phyloP scores from a whole-genome alignment of 2,888 invertebrate species.

The Deilephila porcellus region DNA sequence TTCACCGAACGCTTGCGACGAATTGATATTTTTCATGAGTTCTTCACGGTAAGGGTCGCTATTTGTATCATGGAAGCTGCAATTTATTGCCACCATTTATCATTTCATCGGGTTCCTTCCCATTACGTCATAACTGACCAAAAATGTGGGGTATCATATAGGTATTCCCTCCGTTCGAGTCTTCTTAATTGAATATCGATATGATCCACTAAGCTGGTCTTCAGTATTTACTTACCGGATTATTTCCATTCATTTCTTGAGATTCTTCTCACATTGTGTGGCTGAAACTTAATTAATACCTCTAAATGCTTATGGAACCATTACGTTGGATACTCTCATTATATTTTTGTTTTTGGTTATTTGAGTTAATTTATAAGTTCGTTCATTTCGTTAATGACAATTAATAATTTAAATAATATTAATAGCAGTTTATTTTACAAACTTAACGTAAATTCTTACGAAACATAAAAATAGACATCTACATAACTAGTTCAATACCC shows the following conservation, averaged over 20 bases:
- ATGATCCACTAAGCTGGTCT: conserved; percentile 9
- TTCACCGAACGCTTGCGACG: conserved; percentile 62
- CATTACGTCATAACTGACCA: conserved; percentile 47
- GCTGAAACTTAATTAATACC: no score
- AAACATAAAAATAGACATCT: background rate
- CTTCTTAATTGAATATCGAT: conserved; percentile 30
- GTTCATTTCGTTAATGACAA: no score
- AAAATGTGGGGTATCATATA: conserved; percentile 45
- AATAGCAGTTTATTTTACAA: background rate
- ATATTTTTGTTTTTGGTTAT: no score
- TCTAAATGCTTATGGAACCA: no score
- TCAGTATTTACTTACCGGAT: conserved; percentile 22
- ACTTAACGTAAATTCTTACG: background rate
- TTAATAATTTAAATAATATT: no score
- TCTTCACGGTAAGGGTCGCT: conserved; percentile 63
- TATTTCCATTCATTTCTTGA: background rate
- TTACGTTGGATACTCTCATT: no score
- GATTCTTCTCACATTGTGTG: no score
- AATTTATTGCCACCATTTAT: conserved; percentile 75
- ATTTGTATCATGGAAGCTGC: conserved; percentile 72
- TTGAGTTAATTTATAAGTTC: no score
- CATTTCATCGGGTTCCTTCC: conserved; percentile 69
- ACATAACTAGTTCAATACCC: background rate
- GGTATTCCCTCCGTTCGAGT: conserved; percentile 20
- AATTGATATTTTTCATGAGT: conserved; percentile 78